Percentiles rank a stretch among this genome's conserved stretches.
Evolutionary conservation across 2,888 invertebrate genomes (phyloP).

Genomic region (Herminia tarsipennalis): DNA sequence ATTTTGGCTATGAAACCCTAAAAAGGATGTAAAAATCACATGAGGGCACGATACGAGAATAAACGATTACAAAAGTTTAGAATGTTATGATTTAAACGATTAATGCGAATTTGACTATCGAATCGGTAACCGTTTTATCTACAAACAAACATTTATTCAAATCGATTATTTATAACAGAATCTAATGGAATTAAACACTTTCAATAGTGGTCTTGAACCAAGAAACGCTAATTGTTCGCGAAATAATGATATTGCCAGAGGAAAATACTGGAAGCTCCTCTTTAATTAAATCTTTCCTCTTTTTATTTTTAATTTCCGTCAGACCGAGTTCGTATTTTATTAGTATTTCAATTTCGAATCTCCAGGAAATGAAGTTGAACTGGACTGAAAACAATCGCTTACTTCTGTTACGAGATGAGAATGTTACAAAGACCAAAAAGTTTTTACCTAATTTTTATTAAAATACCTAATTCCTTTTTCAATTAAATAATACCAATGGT

Average conservation of each 20-base stretch:
- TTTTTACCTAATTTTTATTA: no score
- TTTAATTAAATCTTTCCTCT: slow-evolving; percentile 56
- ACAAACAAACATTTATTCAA: slow-evolving; percentile 5
- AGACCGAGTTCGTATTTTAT: slow-evolving; percentile 52
- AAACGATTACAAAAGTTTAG: no score
- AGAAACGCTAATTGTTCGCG: slow-evolving; percentile 33
- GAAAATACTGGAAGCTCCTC: slow-evolving; percentile 41
- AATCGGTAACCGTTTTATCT: no score
- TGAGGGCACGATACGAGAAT: no score
- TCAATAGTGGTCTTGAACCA: slow-evolving; percentile 26
- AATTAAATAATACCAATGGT: no score
- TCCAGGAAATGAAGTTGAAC: slow-evolving; percentile 29
- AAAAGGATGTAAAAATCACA: no score
- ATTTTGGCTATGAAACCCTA: no score
- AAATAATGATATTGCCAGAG: slow-evolving; percentile 44
- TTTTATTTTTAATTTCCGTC: slow-evolving; percentile 54
- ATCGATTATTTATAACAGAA: slow-evolving; percentile 10
- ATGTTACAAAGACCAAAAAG: no score
- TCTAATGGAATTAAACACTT: slow-evolving; percentile 28
- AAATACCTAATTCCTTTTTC: no score
- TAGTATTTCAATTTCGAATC: slow-evolving; percentile 48
- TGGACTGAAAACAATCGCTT: slow-evolving; percentile 39
- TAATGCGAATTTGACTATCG: no score
- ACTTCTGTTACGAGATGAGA: no score
- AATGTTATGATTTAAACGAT: no score